Evolutionary conservation across 1,140 invertebrate genomes (phyloP).

Genomic region (Antheraea pernyi): DNA sequence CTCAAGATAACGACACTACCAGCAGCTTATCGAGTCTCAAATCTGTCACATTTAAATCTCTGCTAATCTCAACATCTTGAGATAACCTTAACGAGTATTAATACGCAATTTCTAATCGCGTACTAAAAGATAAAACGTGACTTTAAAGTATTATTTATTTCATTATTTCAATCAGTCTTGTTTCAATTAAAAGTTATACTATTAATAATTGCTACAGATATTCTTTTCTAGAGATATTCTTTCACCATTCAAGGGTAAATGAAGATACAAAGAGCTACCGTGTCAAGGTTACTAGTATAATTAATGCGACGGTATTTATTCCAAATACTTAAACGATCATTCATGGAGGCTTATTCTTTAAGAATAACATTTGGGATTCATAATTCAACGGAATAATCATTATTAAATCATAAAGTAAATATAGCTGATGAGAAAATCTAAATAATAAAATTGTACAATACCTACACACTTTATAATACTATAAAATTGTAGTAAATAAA

Average conservation of each 20-base stretch:
- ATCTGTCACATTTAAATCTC: slow-evolving; percentile 39
- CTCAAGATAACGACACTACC: neutral
- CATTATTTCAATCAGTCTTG: neutral
- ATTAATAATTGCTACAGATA: no score
- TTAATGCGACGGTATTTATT: neutral
- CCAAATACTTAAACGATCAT: neutral
- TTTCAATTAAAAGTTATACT: neutral
- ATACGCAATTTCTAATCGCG: neutral
- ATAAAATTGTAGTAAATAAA: neutral
- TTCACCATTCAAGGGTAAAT: neutral
- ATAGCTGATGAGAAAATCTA: neutral
- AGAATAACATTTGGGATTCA: neutral
- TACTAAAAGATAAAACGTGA: neutral
- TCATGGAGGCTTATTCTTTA: neutral
- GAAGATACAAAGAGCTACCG: neutral
- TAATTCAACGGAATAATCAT: neutral
- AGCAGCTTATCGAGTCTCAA: slow-evolving; percentile 10
- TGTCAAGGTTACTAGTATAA: neutral
- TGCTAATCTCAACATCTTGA: slow-evolving; percentile 40
- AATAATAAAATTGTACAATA: neutral
- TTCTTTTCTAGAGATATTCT: neutral
- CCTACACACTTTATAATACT: neutral
- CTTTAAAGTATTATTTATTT: neutral
- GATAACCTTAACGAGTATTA: slow-evolving; percentile 4
- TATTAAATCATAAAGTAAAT: neutral